Evolutionary conservation across 2,797 vertebrate species (phyloP), one percentile per base, ranked within the genome.

Genomic region (Onychomys arenicola): DNA sequence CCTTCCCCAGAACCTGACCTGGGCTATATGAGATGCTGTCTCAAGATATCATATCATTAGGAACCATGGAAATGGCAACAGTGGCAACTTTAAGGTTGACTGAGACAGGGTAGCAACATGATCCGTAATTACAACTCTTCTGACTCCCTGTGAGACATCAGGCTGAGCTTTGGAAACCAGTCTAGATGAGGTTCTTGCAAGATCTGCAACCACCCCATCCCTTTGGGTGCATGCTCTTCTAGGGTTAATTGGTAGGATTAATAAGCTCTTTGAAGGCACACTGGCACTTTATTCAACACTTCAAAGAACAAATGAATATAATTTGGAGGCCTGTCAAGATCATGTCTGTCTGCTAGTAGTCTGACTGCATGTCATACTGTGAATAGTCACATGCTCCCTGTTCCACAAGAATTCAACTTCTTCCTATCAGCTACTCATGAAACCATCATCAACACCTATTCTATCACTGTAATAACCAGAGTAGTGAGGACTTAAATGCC

Each of bases 291-390:
- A 87, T 89, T 69, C 34, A 71, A 34, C 46, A 94, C 40, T 77
- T 92, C 80, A 91, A 91, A 87, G 89, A 52, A 21, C 1, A 6
- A 82, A 93, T 87, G 65, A 96, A 61, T 40, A 43, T 96, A 73
- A 96, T 91, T 69, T 93, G 57, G 76, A 84, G 43, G 17, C 27
- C 91, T 87, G 61, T 49, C 55, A 43, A 94, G 93, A 96, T 94
- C 81, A 67, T 93, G 46, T 95, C 95, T 88, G 40, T 57, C 3
- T 59, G 71, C 59, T 89, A 59, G 75, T 43, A 59, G 27, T 49
- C 55, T 25, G 46, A 61, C 40, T n/a, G n/a, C 16, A 40, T 19
- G 14, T 77, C 63, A 49, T 32, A 27, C 25, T 32, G 84, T 91
- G 65, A 95, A 63, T 3, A 57, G 52, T 59, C 85, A 32, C 49